These are phyloP conservation scores for Caenorhabditis afra DNA, from an alignment of 2,888 invertebrate species.

Conservation along the genomic window DNA sequence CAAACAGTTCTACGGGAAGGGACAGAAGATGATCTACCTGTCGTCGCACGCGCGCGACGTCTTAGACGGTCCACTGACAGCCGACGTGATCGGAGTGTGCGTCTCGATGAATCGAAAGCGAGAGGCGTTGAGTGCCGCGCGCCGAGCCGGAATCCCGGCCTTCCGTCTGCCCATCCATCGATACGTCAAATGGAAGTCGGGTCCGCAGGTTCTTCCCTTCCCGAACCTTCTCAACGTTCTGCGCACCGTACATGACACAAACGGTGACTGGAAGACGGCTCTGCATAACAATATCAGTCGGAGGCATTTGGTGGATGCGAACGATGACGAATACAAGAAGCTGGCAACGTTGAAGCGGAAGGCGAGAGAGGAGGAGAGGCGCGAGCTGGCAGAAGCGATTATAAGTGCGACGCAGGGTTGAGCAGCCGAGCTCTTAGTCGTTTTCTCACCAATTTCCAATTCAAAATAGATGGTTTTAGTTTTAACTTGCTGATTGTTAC, in stretches of 20 bases:
- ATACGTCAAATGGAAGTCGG: slow-evolving; percentile 75
- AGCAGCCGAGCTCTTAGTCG: neutral
- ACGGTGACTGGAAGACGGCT: slow-evolving; percentile 76
- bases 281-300: slow-evolving; percentile 66
- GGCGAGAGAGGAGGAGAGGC: slow-evolving; percentile 46
- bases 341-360: slow-evolving; percentile 34
- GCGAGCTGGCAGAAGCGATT: slow-evolving; percentile 47
- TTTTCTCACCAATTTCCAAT: too few relatives aligned
- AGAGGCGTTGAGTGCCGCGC: slow-evolving; percentile 67
- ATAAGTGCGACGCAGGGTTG: slow-evolving; percentile 35
- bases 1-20: slow-evolving; percentile 35
- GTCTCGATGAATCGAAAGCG: slow-evolving; percentile 67
- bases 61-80: slow-evolving; percentile 74
- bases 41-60: slow-evolving; percentile 66
- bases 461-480: too few relatives aligned
- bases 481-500: neutral
- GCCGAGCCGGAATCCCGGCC: slow-evolving; percentile 61
- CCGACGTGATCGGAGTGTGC: slow-evolving; percentile 65
- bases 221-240: slow-evolving; percentile 68
- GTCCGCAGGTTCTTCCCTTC: slow-evolving; percentile 69
- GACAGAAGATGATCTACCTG: slow-evolving; percentile 63
- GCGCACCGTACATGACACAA: slow-evolving; percentile 63
- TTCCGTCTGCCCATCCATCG: slow-evolving; percentile 70
- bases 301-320: slow-evolving; percentile 44
- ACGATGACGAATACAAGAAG: slow-evolving; percentile 37